Evolutionary conservation across 2,797 vertebrate genomes (phyloP).

Genomic region (Chrysocyon brachyurus): DNA sequence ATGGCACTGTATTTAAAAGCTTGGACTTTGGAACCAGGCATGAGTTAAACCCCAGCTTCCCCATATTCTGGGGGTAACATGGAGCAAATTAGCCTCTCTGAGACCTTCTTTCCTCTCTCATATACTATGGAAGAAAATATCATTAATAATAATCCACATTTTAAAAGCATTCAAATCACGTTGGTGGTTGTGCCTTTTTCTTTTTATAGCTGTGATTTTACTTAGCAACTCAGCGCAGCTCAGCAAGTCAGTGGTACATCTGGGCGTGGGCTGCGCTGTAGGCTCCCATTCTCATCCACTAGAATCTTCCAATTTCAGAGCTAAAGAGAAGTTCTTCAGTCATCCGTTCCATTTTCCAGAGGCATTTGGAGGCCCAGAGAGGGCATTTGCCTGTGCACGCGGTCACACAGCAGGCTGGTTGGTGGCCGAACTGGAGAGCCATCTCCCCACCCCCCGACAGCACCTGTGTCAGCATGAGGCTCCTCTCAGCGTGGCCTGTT

Average conservation of each 20-base stretch:
- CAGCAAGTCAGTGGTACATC: background rate
- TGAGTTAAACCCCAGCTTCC: background rate
- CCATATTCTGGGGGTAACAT: background rate
- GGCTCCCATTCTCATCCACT: background rate
- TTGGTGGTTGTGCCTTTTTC: background rate
- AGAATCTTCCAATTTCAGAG: background rate
- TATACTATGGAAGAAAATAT: background rate
- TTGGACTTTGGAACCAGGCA: background rate
- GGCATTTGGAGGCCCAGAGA: background rate
- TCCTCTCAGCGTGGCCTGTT: background rate
- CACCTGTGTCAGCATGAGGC: fast-evolving
- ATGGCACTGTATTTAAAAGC: background rate
- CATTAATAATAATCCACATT: background rate
- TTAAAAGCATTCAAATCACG: background rate
- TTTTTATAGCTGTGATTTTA: constrained; percentile 61
- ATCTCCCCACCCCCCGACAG: background rate
- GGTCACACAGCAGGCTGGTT: background rate
- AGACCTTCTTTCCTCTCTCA: background rate
- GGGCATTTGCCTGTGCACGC: no score
- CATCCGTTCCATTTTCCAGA: background rate
- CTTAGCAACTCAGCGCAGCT: background rate
- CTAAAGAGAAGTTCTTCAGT: background rate
- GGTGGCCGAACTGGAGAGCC: background rate
- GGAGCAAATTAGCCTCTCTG: background rate
- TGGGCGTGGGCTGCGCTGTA: background rate